phyloP scores from a whole-genome alignment of 2,113 vertebrate species.

The Catagonus wagneri region DNA sequence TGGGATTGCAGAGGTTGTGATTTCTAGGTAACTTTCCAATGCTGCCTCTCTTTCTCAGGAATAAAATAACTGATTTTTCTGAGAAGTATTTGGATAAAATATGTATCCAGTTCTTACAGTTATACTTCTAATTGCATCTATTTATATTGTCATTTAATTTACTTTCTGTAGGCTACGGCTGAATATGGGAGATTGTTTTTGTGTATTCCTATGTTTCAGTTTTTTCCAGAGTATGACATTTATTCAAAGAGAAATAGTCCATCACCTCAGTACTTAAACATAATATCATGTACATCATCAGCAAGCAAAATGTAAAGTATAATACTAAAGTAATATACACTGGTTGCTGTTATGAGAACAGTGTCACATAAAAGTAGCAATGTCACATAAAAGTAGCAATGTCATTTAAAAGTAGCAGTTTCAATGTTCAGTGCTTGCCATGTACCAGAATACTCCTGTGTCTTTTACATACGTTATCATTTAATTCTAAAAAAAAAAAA shows the following conservation, averaged over 20 bases:
- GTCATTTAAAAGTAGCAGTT: background rate
- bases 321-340: background rate
- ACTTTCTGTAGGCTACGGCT: background rate
- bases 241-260: background rate
- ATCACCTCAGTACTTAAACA: background rate
- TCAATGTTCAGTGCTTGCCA: background rate
- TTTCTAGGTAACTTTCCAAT: background rate
- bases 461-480: background rate
- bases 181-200: background rate
- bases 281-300: background rate
- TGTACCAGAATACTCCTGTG: background rate
- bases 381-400: background rate
- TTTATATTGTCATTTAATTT: background rate
- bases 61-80: background rate
- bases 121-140: background rate
- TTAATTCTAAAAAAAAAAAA: background rate
- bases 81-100: background rate
- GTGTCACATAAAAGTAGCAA: background rate
- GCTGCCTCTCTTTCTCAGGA: background rate
- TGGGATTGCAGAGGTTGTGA: background rate
- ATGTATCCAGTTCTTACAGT: background rate
- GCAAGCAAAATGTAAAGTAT: background rate
- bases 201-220: background rate
- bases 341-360: background rate
- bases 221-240: background rate